Conservation (phyloP, 2,113 vertebrate genomes). For the Malaclemys terrapin region DNA sequence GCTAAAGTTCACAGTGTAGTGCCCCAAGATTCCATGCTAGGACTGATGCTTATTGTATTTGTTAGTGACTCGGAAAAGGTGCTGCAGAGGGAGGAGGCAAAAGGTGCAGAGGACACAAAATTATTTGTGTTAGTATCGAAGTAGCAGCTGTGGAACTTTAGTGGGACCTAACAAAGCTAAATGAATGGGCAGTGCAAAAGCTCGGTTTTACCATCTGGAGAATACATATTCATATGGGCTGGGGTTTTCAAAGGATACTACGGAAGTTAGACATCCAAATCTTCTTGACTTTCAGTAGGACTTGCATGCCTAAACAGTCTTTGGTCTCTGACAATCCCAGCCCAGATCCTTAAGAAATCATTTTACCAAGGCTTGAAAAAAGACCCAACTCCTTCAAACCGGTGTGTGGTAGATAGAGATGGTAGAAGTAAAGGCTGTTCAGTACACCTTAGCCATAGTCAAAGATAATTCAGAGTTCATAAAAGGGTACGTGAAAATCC, state of each 20-base stretch:
- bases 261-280: no score
- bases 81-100: neutral
- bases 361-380: no score
- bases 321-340: neutral
- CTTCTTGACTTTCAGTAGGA: neutral
- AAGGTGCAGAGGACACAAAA: rapidly evolving
- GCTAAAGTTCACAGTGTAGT: neutral
- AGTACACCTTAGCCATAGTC: neutral
- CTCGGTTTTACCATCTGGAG: neutral
- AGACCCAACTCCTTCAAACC: no score
- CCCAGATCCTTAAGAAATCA: neutral
- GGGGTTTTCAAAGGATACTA: neutral
- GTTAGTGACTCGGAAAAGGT: neutral
- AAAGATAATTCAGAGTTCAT: neutral
- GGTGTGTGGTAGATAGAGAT: no score
- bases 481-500: neutral
- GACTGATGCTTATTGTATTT: neutral
- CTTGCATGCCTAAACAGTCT: neutral
- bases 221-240: neutral
- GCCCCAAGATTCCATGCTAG: neutral
- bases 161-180: no score
- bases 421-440: neutral
- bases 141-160: no score
- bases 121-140: neutral
- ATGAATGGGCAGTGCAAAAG: neutral